Conservation (phyloP, 1,140 invertebrate genomes). For the Macrocentrus cingulum region DNA sequence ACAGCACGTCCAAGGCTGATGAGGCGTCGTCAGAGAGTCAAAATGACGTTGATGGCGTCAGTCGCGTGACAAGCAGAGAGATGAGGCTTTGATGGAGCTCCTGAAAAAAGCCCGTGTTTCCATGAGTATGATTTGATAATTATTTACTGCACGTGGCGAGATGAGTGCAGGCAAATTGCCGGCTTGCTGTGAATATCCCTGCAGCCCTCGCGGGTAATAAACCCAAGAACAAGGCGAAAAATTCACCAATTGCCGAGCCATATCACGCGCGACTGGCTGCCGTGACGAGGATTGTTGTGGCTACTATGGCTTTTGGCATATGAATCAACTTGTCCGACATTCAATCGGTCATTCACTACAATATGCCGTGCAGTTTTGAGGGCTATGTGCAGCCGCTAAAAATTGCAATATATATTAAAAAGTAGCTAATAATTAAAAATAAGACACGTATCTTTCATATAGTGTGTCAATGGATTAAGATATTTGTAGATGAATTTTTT, state of each 20-base stretch:
- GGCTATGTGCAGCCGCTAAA: constrained; percentile 94
- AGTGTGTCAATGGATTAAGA: too few species aligned
- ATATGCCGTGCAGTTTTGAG: constrained; percentile 90
- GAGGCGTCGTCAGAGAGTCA: constrained; percentile 39
- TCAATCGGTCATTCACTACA: constrained; percentile 87
- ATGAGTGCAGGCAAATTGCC: constrained; percentile 85
- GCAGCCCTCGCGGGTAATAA: constrained; percentile 56
- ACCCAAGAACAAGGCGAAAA: constrained; percentile 38
- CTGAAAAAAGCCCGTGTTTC: constrained; percentile 70
- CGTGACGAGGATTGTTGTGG: constrained; percentile 84
- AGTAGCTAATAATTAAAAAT: too few species aligned
- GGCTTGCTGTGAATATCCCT: constrained; percentile 77
- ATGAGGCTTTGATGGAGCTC: constrained; percentile 77
- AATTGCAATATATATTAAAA: too few species aligned
- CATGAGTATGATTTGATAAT: constrained; percentile 79
- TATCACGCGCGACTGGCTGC: constrained; percentile 92
- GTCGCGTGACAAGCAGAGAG: constrained; percentile 80
- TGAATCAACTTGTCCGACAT: constrained; percentile 95
- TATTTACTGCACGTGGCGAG: constrained; percentile 90
- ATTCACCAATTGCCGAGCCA: constrained; percentile 71
- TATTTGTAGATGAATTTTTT: too few species aligned
- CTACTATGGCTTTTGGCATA: constrained; percentile 97
- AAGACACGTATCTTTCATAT: too few species aligned
- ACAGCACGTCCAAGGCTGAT: constrained; percentile 52
- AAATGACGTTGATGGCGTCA: constrained; percentile 37